Evolutionary conservation across 2,797 vertebrate species (phyloP).

Genomic region (Labeo calbasu): DNA sequence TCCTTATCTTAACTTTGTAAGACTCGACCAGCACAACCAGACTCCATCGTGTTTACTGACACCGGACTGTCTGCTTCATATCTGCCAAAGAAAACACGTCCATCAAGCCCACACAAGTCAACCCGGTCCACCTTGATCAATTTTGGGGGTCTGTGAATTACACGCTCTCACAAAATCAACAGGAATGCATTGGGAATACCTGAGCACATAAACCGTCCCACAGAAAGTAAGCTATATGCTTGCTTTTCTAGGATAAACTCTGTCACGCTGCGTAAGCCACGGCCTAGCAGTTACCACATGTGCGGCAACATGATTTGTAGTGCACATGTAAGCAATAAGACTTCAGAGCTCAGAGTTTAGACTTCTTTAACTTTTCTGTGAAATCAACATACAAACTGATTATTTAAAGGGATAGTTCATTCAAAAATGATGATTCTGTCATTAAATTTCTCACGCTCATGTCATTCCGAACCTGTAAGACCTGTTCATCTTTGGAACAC

Average conservation of each 20-base stretch:
- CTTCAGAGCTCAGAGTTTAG: not conserved
- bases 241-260: slow-evolving; percentile 2
- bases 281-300: not conserved
- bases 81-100: slow-evolving; percentile 25
- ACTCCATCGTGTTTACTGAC: slow-evolving; percentile 18
- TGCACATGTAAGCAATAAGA: not conserved
- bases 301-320: not conserved
- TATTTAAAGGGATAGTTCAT: not conserved
- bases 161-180: not conserved
- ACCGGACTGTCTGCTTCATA: not conserved
- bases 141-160: not conserved
- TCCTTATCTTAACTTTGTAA: slow-evolving; percentile 2
- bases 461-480: too few species aligned
- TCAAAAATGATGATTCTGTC: too few species aligned
- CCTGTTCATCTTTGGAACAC: too few species aligned
- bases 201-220: not conserved
- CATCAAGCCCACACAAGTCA: slow-evolving; percentile 22
- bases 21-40: not conserved
- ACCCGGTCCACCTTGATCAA: not conserved
- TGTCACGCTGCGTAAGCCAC: not conserved
- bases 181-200: slow-evolving; percentile 10
- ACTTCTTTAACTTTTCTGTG: not conserved
- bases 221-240: slow-evolving; percentile 4
- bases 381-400: not conserved
- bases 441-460: too few species aligned